A percentile compares a stretch with the other conserved stretches of the same genome.
Conservation (phyloP, 2,797 vertebrate species). For the Telmatherina bonti region DNA sequence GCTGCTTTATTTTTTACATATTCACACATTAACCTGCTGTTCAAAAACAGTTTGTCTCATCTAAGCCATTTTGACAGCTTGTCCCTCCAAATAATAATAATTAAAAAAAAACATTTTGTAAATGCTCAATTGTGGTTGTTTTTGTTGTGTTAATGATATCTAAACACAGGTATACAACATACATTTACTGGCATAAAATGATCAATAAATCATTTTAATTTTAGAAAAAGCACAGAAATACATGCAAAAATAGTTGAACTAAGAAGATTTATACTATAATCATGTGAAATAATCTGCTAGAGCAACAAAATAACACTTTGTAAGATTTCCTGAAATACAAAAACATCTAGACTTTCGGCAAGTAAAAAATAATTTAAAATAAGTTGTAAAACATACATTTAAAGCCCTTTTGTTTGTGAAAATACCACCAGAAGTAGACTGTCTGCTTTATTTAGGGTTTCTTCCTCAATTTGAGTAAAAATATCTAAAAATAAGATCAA, state of each 20-base stretch:
- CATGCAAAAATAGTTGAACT: too few species aligned
- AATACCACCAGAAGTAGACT: too few species aligned
- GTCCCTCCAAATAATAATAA: constrained; percentile 94
- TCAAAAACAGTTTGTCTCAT: constrained; percentile 92
- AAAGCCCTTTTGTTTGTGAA: too few species aligned
- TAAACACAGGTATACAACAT: neutral
- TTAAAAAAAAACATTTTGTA: constrained; percentile 82
- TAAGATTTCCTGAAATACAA: neutral
- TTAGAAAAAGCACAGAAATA: neutral
- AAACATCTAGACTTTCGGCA: too few species aligned
- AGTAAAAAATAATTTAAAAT: too few species aligned
- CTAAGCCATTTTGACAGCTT: constrained; percentile 92
- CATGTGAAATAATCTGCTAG: too few species aligned
- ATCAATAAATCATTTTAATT: neutral
- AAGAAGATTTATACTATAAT: too few species aligned
- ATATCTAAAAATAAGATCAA: too few species aligned
- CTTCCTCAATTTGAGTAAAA: too few species aligned
- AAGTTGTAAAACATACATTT: too few species aligned
- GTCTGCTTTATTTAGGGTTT: too few species aligned
- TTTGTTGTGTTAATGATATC: constrained; percentile 1
- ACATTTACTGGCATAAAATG: too few species aligned
- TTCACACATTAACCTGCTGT: constrained; percentile 87
- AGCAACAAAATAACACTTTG: neutral
- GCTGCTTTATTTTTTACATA: constrained; percentile 92
- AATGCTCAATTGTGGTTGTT: constrained; percentile 60